Conservation (phyloP, 2,888 invertebrate species). For the Psylliodes chrysocephalus region DNA sequence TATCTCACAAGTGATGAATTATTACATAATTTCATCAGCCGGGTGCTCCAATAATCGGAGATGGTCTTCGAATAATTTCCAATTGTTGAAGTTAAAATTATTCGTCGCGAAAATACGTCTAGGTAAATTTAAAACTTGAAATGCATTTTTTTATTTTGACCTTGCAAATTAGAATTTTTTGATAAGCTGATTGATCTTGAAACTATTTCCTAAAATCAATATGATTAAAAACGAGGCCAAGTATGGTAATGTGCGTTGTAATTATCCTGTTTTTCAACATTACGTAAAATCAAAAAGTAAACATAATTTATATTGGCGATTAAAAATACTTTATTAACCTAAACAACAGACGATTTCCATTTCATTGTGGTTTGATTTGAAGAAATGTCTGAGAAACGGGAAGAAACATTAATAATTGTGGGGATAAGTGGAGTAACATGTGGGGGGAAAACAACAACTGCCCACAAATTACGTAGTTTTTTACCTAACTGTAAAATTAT, state of each 20-base stretch:
- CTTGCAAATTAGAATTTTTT: background rate
- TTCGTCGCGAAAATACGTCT: background rate
- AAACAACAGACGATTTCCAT: background rate
- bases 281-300: constrained; percentile 10
- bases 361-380: background rate
- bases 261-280: background rate
- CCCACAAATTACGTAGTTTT: constrained; percentile 66
- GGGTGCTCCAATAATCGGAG: too few species aligned
- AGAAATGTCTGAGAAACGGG: constrained; percentile 22
- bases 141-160: background rate
- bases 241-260: background rate
- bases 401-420: constrained; percentile 61
- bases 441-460: constrained; percentile 83
- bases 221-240: constrained; percentile 1
- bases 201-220: background rate
- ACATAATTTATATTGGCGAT: background rate
- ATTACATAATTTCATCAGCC: too few species aligned
- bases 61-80: too few species aligned
- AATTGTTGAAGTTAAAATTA: background rate
- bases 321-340: background rate
- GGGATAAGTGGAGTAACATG: constrained; percentile 86
- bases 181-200: constrained; percentile 17
- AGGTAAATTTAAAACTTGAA: background rate
- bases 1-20: too few species aligned
- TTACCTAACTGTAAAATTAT: constrained; percentile 66